Evolutionary conservation across 23 tunicate species (phyloP).

Genomic region (Styela plicata): DNA sequence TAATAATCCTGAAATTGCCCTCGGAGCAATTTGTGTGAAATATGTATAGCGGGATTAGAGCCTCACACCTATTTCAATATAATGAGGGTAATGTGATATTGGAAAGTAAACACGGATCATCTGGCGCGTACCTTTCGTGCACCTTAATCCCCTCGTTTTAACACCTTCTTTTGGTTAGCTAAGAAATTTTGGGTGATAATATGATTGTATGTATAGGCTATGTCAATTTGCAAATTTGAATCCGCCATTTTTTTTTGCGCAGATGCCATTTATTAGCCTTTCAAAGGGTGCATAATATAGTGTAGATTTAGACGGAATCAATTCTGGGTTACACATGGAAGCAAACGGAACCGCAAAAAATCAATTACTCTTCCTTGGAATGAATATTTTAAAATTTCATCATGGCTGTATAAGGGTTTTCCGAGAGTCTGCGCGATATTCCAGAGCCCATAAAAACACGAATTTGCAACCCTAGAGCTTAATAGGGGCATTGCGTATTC

Average conservation of each 20-base stretch:
- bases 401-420: no score
- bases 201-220: not conserved
- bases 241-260: not conserved
- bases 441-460: no score
- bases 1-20: constrained; percentile 25
- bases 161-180: not conserved
- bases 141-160: constrained; percentile 23
- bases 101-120: constrained; percentile 21
- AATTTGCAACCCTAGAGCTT: no score
- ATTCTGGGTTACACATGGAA: no score
- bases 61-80: constrained; percentile 27
- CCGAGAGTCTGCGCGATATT: no score
- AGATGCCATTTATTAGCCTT: no score
- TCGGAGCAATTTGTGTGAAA: constrained; percentile 6
- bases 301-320: no score
- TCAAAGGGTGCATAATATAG: no score
- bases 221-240: not conserved
- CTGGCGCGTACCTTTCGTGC: constrained; percentile 35
- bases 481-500: no score
- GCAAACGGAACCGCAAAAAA: no score
- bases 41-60: not conserved
- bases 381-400: no score
- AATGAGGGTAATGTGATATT: constrained; percentile 23
- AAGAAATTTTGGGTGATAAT: not conserved
- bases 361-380: no score